These are phyloP conservation scores for Limonius californicus DNA, from an alignment of 1,140 invertebrate genomes.

Conservation along the genomic window DNA sequence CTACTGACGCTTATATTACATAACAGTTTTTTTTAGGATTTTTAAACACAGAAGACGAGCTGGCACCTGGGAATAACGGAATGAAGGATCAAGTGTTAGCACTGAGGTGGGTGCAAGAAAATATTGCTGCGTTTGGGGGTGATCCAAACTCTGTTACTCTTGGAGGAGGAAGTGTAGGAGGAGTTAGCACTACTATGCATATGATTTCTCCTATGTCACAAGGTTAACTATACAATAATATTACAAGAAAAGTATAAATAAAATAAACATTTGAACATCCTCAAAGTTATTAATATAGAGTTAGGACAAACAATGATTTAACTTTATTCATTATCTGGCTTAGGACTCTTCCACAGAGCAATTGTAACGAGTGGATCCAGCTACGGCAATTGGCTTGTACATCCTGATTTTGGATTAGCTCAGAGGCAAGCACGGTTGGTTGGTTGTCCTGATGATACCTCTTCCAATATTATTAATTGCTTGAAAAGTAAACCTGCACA, in stretches of 20 bases:
- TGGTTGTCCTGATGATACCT: slow-evolving; percentile 59
- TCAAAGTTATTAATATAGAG: too few species aligned
- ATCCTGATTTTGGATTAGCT: slow-evolving; percentile 58
- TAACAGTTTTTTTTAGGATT: slow-evolving; percentile 48
- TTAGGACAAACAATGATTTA: too few species aligned
- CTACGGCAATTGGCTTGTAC: slow-evolving; percentile 53
- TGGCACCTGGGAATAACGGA: slow-evolving; percentile 59
- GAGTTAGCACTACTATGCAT: slow-evolving; percentile 55
- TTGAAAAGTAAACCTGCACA: slow-evolving; percentile 54
- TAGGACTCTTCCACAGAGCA: slow-evolving; percentile 64
- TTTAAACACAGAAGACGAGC: slow-evolving; percentile 53
- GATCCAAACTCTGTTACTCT: slow-evolving; percentile 59
- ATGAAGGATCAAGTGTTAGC: slow-evolving; percentile 61
- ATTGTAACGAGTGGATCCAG: slow-evolving; percentile 68
- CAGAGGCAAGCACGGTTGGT: slow-evolving; percentile 64
- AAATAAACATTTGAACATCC: too few species aligned
- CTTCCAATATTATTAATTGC: slow-evolving; percentile 59
- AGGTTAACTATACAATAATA: slow-evolving; percentile 8
- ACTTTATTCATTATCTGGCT: not conserved
- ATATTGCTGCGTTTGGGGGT: slow-evolving; percentile 62
- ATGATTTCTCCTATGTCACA: slow-evolving; percentile 55
- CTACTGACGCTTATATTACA: too few species aligned
- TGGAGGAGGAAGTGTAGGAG: slow-evolving; percentile 59
- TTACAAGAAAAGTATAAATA: not conserved
- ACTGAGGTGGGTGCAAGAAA: slow-evolving; percentile 60